Conservation (phyloP, 2,113 vertebrate species). For the Salvator merianae region DNA sequence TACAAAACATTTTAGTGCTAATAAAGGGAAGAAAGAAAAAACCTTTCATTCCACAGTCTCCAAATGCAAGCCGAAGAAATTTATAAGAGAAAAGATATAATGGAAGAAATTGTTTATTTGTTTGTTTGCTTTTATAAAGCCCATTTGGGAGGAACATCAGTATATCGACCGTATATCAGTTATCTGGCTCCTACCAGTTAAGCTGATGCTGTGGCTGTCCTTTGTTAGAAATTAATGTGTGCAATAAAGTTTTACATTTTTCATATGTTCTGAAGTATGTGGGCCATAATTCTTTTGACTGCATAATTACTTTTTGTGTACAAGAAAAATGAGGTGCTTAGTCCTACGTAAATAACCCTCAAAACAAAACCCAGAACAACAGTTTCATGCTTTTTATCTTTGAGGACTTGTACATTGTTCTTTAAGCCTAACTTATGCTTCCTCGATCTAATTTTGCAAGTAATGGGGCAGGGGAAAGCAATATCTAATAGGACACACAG, state of each 20-base stretch:
- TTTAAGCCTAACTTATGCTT: slow-evolving; percentile 45
- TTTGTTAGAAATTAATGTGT: slow-evolving; percentile 85
- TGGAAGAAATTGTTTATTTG: slow-evolving; percentile 82
- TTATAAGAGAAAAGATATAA: slow-evolving; percentile 73
- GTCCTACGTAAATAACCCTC: slow-evolving; percentile 81
- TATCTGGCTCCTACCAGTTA: slow-evolving; percentile 77
- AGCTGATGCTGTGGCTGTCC: slow-evolving; percentile 73
- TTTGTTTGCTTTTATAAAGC: slow-evolving; percentile 81
- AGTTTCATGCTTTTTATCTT: slow-evolving; percentile 78
- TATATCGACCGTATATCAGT: slow-evolving; percentile 74
- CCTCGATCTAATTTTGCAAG: slow-evolving; percentile 55
- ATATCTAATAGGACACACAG: neutral
- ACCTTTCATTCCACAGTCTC: slow-evolving; percentile 32
- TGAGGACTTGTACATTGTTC: slow-evolving; percentile 58
- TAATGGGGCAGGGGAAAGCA: slow-evolving; percentile 5
- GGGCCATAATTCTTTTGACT: slow-evolving; percentile 82
- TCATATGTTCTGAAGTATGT: slow-evolving; percentile 84
- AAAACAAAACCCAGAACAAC: slow-evolving; percentile 79
- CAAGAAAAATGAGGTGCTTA: slow-evolving; percentile 85
- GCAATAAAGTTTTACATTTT: slow-evolving; percentile 89
- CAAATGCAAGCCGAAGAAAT: slow-evolving; percentile 64
- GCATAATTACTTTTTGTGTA: slow-evolving; percentile 85
- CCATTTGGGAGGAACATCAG: slow-evolving; percentile 79
- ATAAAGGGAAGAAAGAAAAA: neutral
- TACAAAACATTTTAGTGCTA: slow-evolving; percentile 53